Base-by-base conservation (phyloP, 1,140 invertebrate genomes). In the Daktulosphaira vitifoliae region DNA sequence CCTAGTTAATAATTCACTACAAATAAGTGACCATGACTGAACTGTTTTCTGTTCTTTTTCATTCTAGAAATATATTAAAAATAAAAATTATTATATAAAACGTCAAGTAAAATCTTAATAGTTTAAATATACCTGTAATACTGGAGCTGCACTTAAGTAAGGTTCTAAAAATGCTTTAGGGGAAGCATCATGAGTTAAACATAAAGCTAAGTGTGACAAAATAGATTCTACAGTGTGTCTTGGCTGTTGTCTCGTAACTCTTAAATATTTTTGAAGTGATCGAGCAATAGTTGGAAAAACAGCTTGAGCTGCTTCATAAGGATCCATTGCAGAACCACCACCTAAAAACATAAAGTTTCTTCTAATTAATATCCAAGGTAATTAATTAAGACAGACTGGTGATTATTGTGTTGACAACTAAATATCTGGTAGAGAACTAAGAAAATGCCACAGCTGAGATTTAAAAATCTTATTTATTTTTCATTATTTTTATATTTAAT, bases 221-320 rank as follows among this genome's bases (percentile, higher is more conserved):
- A 98, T 95, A 11, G 88, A 87, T 71, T 98, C 94, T 67, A 95
- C 91, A 0, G 91, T 89, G 75, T 98, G 95, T 54, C 91, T 80
- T 0, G 94, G 93, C 73, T 98, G 95, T 73, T 98, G 95, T 1
- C 95, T 76, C 0, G 95, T 98, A 1, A 97, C 87, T 22, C 95
- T 81, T 44, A 99, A 78, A 76, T 95, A 98, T 76, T 98, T 98
- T 76, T 98, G 95, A 54, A 99, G 78, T 2, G 95, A 89, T 54
- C 93, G 81, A 0, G 94, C 91, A 80, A 98, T 86, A 0, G 92
- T 95, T 5, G 94, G 94, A 74, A 98, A 98, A 18, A 98, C 91
- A 0, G 95, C 92, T 72, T 96, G 91, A 0, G 96, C 95, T 15
- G 95, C 94, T 78, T 98, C 95, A 70, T 89, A 83, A 1, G 94